These are phyloP conservation scores for Drosophila miranda DNA, from an alignment of 1,140 invertebrate species.

Conservation along the genomic window DNA sequence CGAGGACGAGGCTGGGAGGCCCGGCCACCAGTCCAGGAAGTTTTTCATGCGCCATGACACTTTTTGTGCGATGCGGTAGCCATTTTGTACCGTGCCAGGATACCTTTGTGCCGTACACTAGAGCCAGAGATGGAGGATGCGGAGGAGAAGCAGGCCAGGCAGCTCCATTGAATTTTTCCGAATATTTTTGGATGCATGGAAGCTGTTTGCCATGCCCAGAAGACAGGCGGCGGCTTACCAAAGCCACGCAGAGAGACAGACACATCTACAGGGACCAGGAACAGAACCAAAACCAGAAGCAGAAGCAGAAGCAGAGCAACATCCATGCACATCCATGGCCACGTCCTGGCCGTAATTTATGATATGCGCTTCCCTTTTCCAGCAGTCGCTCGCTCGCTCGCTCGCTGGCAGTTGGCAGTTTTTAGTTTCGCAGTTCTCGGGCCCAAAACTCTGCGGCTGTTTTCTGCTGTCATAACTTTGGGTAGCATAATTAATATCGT, in stretches of 20 bases:
- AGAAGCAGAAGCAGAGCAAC: slow-evolving; percentile 11
- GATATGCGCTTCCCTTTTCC: slow-evolving; percentile 70
- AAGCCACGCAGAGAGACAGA: slow-evolving; percentile 25
- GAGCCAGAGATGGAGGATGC: slow-evolving; percentile 29
- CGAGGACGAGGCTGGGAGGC: slow-evolving; percentile 18
- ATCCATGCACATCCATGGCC: slow-evolving; percentile 62
- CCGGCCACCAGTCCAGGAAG: slow-evolving; percentile 59
- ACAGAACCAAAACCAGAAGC: not conserved
- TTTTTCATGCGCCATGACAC: slow-evolving; percentile 80
- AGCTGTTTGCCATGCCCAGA: slow-evolving; percentile 75
- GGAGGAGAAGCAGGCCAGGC: slow-evolving; percentile 6
- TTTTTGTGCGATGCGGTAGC: slow-evolving; percentile 74
- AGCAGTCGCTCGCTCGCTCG: slow-evolving; percentile 1
- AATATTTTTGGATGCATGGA: slow-evolving; percentile 78
- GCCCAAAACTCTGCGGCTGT: slow-evolving; percentile 59
- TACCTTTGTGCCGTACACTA: slow-evolving; percentile 50
- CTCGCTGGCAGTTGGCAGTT: slow-evolving; percentile 57
- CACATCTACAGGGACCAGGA: slow-evolving; percentile 5
- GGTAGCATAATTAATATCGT: slow-evolving; percentile 69
- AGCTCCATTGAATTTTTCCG: slow-evolving; percentile 63
- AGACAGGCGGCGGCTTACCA: slow-evolving; percentile 71
- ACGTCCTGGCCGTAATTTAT: slow-evolving; percentile 75
- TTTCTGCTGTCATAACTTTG: slow-evolving; percentile 80
- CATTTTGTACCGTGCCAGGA: slow-evolving; percentile 66
- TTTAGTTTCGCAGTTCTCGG: slow-evolving; percentile 54